Percentiles rank a stretch among this genome's conserved stretches.
Evolutionary conservation across 2,113 vertebrate species (phyloP).

Genomic region (Nesoenas mayeri): DNA sequence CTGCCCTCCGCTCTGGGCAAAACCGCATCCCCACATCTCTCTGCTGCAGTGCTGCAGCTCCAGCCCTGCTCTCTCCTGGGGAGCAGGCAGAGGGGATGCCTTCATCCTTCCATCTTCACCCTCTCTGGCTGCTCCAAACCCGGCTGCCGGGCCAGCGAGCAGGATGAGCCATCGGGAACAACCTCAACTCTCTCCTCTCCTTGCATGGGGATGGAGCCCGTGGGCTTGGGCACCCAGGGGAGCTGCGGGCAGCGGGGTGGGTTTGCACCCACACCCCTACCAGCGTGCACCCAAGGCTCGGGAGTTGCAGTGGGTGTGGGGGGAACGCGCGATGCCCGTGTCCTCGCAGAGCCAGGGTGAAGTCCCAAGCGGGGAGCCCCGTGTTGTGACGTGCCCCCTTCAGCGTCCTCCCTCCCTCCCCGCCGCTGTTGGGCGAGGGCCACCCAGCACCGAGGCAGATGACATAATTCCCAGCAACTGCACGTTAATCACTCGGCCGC

Average conservation of each 20-base stretch:
- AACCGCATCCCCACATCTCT: not conserved
- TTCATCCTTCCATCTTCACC: not conserved
- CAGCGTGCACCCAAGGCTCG: accelerated
- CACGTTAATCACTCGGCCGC: constrained; percentile 23
- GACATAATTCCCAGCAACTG: constrained; percentile 64
- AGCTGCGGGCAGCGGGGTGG: not conserved
- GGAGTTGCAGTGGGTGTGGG: not conserved
- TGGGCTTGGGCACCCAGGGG: not conserved
- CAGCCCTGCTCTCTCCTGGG: not conserved
- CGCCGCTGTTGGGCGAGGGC: not conserved
- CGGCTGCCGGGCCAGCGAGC: not conserved
- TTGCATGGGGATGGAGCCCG: not conserved
- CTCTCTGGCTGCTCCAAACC: not conserved
- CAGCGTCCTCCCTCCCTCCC: not conserved
- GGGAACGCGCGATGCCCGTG: accelerated
- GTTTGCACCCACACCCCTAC: not conserved
- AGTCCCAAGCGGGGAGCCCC: not conserved
- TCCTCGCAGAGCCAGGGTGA: not conserved
- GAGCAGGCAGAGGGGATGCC: not conserved
- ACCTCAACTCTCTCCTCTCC: not conserved
- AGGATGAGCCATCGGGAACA: accelerated
- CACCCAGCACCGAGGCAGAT: constrained; percentile 45
- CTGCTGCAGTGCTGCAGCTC: constrained; percentile 48
- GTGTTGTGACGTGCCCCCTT: not conserved
- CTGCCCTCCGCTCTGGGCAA: not conserved